A percentile compares a stretch with the other conserved stretches of the same genome.
These are phyloP conservation scores for Leucophenga montana DNA, from an alignment of 2,888 invertebrate species.

Conservation along the genomic window DNA sequence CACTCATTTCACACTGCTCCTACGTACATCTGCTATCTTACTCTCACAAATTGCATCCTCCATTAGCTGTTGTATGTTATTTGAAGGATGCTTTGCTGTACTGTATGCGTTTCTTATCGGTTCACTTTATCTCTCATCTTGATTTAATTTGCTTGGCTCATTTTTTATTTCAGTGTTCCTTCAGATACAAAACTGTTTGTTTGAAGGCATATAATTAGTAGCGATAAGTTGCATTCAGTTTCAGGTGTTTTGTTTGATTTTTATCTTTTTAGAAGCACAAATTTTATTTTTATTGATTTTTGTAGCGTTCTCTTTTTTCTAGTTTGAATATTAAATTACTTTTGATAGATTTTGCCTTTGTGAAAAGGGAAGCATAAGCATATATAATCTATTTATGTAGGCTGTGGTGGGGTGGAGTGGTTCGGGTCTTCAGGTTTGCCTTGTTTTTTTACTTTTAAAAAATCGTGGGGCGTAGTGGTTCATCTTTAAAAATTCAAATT, in stretches of 20 bases:
- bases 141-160: slow-evolving; percentile 39
- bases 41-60: neutral
- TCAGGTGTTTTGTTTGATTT: slow-evolving; percentile 22
- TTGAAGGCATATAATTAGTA: slow-evolving; percentile 11
- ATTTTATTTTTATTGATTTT: too few species aligned
- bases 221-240: neutral
- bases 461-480: too few species aligned
- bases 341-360: neutral
- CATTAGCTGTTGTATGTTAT: slow-evolving; percentile 28
- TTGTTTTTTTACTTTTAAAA: too few species aligned
- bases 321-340: neutral
- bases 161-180: slow-evolving; percentile 19
- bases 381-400: neutral
- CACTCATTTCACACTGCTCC: slow-evolving; percentile 14
- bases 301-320: neutral
- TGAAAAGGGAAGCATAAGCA: neutral
- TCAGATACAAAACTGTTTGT: slow-evolving; percentile 21
- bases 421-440: too few species aligned
- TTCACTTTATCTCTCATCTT: slow-evolving; percentile 49
- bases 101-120: slow-evolving; percentile 19
- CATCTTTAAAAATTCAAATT: too few species aligned
- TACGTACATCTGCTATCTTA: slow-evolving; percentile 28
- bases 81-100: slow-evolving; percentile 23
- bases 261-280: neutral
- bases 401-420: too few species aligned